Evolutionary conservation across 2,888 invertebrate species (phyloP), one percentile per base, ranked within the genome.

Genomic region (Deilephila elpenor): DNA sequence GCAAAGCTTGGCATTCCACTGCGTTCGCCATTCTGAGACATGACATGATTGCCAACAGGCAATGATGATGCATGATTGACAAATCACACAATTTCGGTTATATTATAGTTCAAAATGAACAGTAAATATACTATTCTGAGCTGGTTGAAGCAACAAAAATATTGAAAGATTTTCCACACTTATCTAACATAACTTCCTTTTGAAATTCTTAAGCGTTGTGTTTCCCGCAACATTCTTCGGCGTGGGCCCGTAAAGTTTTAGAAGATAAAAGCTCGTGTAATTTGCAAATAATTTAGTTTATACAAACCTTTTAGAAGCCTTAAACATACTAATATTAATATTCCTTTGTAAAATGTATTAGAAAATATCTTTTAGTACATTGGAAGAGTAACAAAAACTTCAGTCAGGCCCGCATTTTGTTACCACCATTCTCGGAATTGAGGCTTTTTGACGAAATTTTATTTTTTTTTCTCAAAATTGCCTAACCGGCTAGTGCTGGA

Each of bases 351-450:
- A 25, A 61, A 61, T 32, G 17, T 17, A 61, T 19, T 6, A 19
- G 5, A 32, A 29, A 60, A 60, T 32, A 32, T 32, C 61, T 32
- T 32, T 29, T 19, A 32, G 5, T 61, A 32, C 19, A 19, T 32
- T 61, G 61, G 32, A 61, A 32, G 59, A 32, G 61, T 61, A 32
- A 32, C 32, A n/a, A 62, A 62, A 32, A 37, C 37, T 62, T 34
- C 34, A n/a, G 8, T 37, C 34, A 62, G n/a, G 62, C n/a, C 8
- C 34, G 37, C 37, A 37, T n/a, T 37, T 62, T 62, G 62, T 62
- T 34, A 37, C 62, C 2, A 17, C n/a, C 5, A n/a, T 6, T 34
- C 8, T 62, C n/a, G 19, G 6, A n/a, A 62, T 37, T n/a, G 8
- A n/a, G 37, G 6, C n/a, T 37, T 62, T 62, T 37, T 6, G n/a